Base-by-base conservation (phyloP, 2,113 vertebrate species). In the Upupa epops region DNA sequence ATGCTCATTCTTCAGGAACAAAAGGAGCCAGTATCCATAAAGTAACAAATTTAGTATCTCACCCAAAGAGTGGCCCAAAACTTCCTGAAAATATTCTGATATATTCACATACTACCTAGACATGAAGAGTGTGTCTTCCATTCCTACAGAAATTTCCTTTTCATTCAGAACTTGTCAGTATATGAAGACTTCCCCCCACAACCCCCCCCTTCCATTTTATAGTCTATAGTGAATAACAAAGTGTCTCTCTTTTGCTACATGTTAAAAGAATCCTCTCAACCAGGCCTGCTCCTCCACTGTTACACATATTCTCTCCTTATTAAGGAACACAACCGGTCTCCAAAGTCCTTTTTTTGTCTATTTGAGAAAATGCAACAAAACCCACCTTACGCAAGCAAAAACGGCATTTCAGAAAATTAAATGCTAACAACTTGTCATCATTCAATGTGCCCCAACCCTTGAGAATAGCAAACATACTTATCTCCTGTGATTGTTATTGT, bases 401-500 rank as follows among this genome's bases (percentile, higher is more conserved):
- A 73, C 71, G 6, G 24, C 34, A 86, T 55, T 66, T 70, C 40
- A 65, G 29, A 84, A 31, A 25, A 85, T 46, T 54, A 81, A 42
- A 2, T 79, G 29, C 34, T 86, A 52, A 29, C 18, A 69, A 11
- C 42, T 65, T 29, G 60, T 66, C n/a, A 19, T 17, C 68, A 56
- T 25, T 58, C 61, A 59, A 61, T 34, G 29, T 21, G 70, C 7
- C 5, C 20, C 32, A 90, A 68, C 6, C 11, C 21, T 21, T 46
- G 13, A 76, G 94, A 93, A 81, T 4, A 71, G 31, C 5, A 9
- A 79, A 97, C 98, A 7, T 96, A 99, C 99, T 98, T 98, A 98
- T 99, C 99, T 97, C 99, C 99, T 0, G 99, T 99, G 94, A 99
- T 99, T 71, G 99, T 99, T 95, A 99, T 98, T 59, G 99, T 99